phyloP scores from a whole-genome alignment of 2,888 invertebrate genomes.

The Sialis fuliginosa region DNA sequence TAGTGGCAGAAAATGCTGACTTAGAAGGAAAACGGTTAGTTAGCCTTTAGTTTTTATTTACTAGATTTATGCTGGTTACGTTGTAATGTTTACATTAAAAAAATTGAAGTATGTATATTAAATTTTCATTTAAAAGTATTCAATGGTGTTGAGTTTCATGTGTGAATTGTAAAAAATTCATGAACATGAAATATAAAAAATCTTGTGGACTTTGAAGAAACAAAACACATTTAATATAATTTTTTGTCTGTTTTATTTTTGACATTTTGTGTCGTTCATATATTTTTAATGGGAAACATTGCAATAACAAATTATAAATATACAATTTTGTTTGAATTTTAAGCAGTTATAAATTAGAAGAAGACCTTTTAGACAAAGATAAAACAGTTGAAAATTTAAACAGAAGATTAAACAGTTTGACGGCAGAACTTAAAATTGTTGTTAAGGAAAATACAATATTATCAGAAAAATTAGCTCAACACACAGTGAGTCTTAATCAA shows the following conservation, averaged over 20 bases:
- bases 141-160: too few species aligned
- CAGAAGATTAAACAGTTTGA: slow-evolving; percentile 39
- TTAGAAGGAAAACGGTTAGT: slow-evolving; percentile 45
- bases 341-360: slow-evolving; percentile 37
- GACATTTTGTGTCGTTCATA: too few species aligned
- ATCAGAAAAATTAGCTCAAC: slow-evolving; percentile 30
- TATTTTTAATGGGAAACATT: too few species aligned
- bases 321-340: too few species aligned
- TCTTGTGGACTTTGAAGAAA: neutral
- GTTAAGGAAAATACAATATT: slow-evolving; percentile 40
- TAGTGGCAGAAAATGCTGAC: slow-evolving; percentile 46
- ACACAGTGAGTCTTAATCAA: slow-evolving; percentile 5
- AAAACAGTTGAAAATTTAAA: slow-evolving; percentile 41
- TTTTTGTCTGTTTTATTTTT: too few species aligned
- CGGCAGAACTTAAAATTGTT: slow-evolving; percentile 43
- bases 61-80: neutral
- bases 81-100: neutral
- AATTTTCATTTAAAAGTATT: too few species aligned
- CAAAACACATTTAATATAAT: neutral
- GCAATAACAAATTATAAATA: too few species aligned
- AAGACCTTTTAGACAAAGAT: slow-evolving; percentile 43
- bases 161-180: neutral
- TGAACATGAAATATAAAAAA: neutral
- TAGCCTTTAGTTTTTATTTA: slow-evolving; percentile 6
- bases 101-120: neutral